Conservation (phyloP, 2,888 invertebrate genomes). For the Hetaerina titia region DNA sequence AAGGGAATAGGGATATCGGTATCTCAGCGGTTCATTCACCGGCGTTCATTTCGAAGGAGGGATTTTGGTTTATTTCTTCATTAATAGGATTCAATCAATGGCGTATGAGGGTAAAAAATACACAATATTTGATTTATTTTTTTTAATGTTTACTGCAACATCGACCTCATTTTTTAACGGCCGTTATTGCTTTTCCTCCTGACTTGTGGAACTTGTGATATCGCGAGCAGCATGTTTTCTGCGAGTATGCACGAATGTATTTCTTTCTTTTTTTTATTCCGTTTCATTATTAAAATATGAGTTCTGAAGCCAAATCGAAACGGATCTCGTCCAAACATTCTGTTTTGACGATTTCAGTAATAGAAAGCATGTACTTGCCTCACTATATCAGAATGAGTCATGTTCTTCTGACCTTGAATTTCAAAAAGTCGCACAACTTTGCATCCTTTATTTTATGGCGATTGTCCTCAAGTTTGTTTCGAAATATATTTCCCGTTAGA, state of each 20-base stretch:
- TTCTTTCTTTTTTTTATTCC: neutral
- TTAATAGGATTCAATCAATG: constrained; percentile 21
- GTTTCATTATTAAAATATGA: constrained; percentile 11
- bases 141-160: neutral
- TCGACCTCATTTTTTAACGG: constrained; percentile 12
- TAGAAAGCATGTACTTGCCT: neutral
- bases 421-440: neutral
- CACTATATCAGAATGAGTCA: neutral
- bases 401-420: neutral
- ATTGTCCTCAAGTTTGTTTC: neutral
- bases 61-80: constrained; percentile 24
- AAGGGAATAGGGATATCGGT: neutral
- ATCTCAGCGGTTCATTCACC: neutral
- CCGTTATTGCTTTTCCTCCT: neutral
- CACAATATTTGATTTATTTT: neutral
- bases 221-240: constrained; percentile 15
- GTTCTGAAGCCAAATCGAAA: neutral
- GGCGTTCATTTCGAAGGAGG: neutral
- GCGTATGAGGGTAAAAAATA: neutral
- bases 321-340: neutral
- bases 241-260: neutral
- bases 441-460: neutral
- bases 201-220: neutral
- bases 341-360: neutral
- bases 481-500: neutral